Percentiles rank a stretch among this genome's conserved stretches.
Conservation (phyloP, 2,888 invertebrate species). For the Nebria salina region DNA sequence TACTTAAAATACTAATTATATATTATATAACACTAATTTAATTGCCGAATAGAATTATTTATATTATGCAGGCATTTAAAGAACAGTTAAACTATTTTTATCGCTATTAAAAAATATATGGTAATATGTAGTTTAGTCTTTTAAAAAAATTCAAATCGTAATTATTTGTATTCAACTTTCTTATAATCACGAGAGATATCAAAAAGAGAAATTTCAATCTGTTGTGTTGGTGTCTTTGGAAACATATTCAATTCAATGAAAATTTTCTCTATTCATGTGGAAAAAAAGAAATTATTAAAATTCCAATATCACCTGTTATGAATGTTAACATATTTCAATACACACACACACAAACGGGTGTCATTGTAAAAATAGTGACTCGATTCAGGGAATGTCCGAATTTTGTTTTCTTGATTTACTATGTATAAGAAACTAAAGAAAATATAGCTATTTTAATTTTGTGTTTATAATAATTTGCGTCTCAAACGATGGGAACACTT, state of each 20-base stretch:
- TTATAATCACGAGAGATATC: not conserved
- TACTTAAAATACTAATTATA: not conserved
- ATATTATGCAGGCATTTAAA: slow-evolving; percentile 15
- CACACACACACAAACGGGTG: no score
- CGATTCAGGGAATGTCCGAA: no score
- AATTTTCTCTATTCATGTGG: not conserved
- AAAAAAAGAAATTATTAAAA: not conserved
- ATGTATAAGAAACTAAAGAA: no score
- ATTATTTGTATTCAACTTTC: not conserved
- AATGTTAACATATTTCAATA: no score
- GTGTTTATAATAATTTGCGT: no score
- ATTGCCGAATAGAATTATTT: not conserved
- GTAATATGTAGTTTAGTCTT: not conserved
- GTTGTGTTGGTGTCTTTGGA: not conserved
- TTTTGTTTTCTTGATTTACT: no score
- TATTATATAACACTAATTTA: slow-evolving; percentile 23
- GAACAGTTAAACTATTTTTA: slow-evolving; percentile 18
- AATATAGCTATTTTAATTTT: no score
- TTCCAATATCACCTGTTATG: not conserved
- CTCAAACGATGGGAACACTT: no score
- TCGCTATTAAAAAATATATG: not conserved
- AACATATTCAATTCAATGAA: not conserved
- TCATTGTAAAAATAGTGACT: no score
- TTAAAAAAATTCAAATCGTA: not conserved
- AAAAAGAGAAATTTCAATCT: not conserved